These are phyloP conservation scores for Mythimna loreyi DNA, from an alignment of 2,888 invertebrate species.

Conservation along the genomic window DNA sequence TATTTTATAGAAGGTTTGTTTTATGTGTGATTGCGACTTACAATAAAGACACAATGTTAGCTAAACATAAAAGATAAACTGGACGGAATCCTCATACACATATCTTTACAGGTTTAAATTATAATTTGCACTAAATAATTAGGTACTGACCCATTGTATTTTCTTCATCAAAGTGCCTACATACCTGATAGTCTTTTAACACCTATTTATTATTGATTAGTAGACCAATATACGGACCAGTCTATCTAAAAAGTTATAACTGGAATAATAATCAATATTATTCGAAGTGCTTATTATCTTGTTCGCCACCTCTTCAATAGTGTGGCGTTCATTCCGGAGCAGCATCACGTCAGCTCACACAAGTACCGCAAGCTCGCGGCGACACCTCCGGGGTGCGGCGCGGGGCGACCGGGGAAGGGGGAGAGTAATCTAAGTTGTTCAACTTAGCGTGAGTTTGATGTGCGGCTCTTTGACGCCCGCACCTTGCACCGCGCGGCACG, in stretches of 20 bases:
- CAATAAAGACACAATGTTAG: not conserved
- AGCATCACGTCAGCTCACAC: conserved; percentile 13
- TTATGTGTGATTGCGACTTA: not conserved
- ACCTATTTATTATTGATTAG: not conserved
- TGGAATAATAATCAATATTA: not conserved
- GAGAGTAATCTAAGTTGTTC: conserved; percentile 52
- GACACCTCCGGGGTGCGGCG: not conserved
- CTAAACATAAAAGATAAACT: not conserved
- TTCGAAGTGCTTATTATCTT: not conserved
- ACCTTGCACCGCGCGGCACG: not conserved
- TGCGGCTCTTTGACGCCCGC: conserved; percentile 15
- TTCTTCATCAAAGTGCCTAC: not conserved
- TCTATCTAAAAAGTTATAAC: not conserved
- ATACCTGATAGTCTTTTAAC: not conserved
- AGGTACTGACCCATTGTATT: not conserved
- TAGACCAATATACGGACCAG: not conserved
- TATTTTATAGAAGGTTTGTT: conserved; percentile 8
- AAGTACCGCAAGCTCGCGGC: conserved; percentile 9
- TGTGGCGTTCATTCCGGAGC: conserved; percentile 2
- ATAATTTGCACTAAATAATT: not conserved
- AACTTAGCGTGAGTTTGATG: conserved; percentile 43
- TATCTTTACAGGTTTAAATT: not conserved
- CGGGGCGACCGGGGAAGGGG: not conserved
- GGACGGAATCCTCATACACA: not conserved
- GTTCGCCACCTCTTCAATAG: not conserved